Conservation (phyloP, 1,140 invertebrate genomes). For the Oedothorax gibbosus region DNA sequence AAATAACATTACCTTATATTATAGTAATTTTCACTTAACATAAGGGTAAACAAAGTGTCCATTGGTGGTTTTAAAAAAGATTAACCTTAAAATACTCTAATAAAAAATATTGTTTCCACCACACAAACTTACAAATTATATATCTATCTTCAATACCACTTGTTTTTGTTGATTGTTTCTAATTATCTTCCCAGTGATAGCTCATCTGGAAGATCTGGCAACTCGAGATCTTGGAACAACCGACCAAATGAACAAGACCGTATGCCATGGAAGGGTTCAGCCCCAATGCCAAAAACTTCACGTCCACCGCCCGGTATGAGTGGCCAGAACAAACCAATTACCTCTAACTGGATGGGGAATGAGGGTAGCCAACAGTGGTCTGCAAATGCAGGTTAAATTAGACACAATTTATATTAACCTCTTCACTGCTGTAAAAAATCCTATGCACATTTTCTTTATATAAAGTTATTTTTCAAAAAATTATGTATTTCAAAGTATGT, state of each 20-base stretch:
- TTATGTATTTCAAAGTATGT: no score
- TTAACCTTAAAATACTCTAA: no score
- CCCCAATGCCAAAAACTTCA: constrained; percentile 71
- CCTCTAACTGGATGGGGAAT: constrained; percentile 47
- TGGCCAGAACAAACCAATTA: constrained; percentile 57
- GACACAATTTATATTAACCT: no score
- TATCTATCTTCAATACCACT: background rate
- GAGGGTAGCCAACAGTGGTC: constrained; percentile 53
- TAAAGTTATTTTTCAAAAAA: no score
- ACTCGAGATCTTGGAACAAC: constrained; percentile 65
- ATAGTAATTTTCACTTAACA: no score
- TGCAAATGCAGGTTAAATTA: constrained; percentile 39
- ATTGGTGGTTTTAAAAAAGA: no score
- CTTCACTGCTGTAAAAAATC: no score
- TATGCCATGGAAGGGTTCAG: constrained; percentile 34
- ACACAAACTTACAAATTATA: background rate
- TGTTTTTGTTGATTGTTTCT: background rate
- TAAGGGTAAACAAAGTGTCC: no score
- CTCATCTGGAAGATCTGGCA: constrained; percentile 46
- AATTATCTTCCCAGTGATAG: constrained; percentile 23
- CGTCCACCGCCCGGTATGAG: constrained; percentile 83
- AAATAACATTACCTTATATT: no score
- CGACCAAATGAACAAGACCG: constrained; percentile 39
- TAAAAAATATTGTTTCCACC: background rate
- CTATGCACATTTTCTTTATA: no score